phyloP scores from a whole-genome alignment of 2,113 vertebrate genomes.

The Semicossyphus pulcher region DNA sequence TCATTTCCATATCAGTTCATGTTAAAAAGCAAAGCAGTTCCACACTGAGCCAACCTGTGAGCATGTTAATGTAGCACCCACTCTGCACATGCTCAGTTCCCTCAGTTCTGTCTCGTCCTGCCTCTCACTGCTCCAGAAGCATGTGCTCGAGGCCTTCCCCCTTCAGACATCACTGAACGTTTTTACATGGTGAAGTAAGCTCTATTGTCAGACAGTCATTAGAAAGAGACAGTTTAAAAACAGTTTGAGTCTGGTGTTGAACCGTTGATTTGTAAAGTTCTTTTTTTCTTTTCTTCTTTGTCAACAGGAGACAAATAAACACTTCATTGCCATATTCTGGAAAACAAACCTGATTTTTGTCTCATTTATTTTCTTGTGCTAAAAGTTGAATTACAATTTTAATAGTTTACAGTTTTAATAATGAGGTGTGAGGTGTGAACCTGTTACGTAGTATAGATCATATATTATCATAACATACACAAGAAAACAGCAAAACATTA shows the following conservation, averaged over 20 bases:
- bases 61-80: constrained; percentile 40
- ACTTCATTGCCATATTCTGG: constrained; percentile 72
- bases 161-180: constrained; percentile 9
- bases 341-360: constrained; percentile 35
- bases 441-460: too few species aligned
- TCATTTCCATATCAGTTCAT: background rate
- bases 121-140: constrained; percentile 13
- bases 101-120: constrained; percentile 12
- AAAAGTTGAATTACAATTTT: too few species aligned
- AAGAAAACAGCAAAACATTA: too few species aligned
- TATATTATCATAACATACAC: too few species aligned
- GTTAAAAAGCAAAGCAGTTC: constrained; percentile 4
- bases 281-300: constrained; percentile 34
- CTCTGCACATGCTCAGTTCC: constrained; percentile 19
- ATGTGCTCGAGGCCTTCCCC: constrained; percentile 13
- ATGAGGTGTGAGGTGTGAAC: too few species aligned
- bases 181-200: constrained; percentile 37
- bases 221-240: constrained; percentile 44
- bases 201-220: constrained; percentile 42
- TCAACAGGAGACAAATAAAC: constrained; percentile 67
- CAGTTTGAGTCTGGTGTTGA: constrained; percentile 53
- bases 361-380: constrained; percentile 17
- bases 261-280: constrained; percentile 62
- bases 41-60: constrained; percentile 31
- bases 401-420: too few species aligned